A percentile compares a stretch with the other conserved stretches of the same genome.
Evolutionary conservation across 2,113 vertebrate genomes (phyloP).

Genomic region (Proteles cristata): DNA sequence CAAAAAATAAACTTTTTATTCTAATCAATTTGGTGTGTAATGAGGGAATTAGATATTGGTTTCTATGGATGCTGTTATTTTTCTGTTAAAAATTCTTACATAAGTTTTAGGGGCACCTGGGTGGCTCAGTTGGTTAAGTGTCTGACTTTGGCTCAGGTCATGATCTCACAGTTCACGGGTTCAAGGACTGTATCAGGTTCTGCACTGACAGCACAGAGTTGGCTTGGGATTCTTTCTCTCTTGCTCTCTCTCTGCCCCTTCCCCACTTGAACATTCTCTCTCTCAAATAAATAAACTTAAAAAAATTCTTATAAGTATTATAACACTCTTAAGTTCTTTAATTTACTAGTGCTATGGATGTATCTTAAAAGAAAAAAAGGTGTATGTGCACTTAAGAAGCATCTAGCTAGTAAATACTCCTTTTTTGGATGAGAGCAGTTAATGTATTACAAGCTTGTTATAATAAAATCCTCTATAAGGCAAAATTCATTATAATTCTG

Average conservation of each 20-base stretch:
- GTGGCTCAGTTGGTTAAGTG: too few relatives aligned
- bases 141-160: too few relatives aligned
- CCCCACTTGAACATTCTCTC: too few relatives aligned
- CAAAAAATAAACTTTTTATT: constrained; percentile 17
- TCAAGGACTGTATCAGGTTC: too few relatives aligned
- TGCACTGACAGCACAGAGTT: too few relatives aligned
- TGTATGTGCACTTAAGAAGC: background rate
- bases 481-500: constrained; percentile 46
- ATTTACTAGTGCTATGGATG: background rate
- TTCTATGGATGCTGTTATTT: background rate
- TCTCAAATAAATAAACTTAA: too few relatives aligned
- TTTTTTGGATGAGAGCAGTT: constrained; percentile 20
- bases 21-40: background rate
- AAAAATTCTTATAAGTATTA: constrained; percentile 21
- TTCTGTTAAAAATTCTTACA: constrained; percentile 21
- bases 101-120: background rate
- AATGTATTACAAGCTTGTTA: background rate
- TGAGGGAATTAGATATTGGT: background rate
- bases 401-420: background rate
- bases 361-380: background rate
- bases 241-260: too few relatives aligned
- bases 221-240: too few relatives aligned
- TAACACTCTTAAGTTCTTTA: background rate
- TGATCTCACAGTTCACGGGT: too few relatives aligned
- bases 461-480: background rate